Percentiles rank a stretch among this genome's conserved stretches.
Evolutionary conservation across 2,113 vertebrate species (phyloP).

Genomic region (Brienomyrus brachyistius): DNA sequence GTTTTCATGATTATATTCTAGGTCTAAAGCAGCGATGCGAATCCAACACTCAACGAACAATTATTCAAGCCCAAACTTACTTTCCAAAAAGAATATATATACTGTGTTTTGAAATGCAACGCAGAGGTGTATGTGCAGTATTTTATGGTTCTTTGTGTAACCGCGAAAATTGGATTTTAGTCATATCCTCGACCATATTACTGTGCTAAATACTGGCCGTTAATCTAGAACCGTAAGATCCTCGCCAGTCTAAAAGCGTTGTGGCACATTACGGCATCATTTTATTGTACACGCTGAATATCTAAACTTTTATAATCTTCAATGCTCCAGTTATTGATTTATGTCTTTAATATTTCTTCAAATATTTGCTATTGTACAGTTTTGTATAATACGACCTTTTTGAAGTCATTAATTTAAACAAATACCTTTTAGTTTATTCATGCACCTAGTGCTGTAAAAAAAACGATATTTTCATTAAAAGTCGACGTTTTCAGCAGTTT

Average conservation of each 20-base stretch:
- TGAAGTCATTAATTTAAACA: slow-evolving; percentile 95
- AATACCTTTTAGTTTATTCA: slow-evolving; percentile 94
- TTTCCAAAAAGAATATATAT: slow-evolving; percentile 29
- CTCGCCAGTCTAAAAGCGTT: slow-evolving; percentile 41
- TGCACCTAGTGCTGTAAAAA: slow-evolving; percentile 89
- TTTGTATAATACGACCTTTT: slow-evolving; percentile 95
- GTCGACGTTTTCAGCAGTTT: slow-evolving; percentile 92
- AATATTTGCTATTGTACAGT: slow-evolving; percentile 93
- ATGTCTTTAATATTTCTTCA: slow-evolving; percentile 80
- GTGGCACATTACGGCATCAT: slow-evolving; percentile 59
- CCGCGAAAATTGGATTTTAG: slow-evolving; percentile 40
- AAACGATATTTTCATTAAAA: slow-evolving; percentile 97
- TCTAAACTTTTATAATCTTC: slow-evolving; percentile 67
- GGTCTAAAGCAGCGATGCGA: slow-evolving; percentile 30
- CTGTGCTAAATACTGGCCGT: slow-evolving; percentile 57
- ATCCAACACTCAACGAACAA: slow-evolving; percentile 50
- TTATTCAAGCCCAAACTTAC: slow-evolving; percentile 8
- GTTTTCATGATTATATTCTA: slow-evolving; percentile 34
- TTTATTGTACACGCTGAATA: slow-evolving; percentile 65
- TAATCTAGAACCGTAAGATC: slow-evolving; percentile 50
- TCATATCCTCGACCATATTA: slow-evolving; percentile 61
- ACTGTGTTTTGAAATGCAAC: slow-evolving; percentile 34
- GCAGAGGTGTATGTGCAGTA: slow-evolving; percentile 30
- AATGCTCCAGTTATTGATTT: slow-evolving; percentile 66
- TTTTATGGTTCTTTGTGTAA: slow-evolving; percentile 43